Conservation (phyloP, 2,888 invertebrate species). For the Caenorhabditis virilis region DNA sequence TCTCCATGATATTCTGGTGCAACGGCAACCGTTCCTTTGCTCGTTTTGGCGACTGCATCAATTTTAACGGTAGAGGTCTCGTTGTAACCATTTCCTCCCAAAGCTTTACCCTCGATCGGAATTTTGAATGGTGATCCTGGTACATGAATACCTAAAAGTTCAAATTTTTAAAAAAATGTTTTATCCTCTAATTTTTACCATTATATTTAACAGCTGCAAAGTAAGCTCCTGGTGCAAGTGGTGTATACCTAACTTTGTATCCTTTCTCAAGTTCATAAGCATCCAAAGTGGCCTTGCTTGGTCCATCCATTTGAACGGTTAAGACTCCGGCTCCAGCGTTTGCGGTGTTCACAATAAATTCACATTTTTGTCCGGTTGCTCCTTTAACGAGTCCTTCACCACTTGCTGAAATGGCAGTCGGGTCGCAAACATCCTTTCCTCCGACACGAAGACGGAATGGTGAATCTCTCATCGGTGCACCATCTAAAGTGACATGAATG, state of each 20-base stretch:
- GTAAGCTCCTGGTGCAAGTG: conserved; percentile 92
- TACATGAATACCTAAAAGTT: conserved; percentile 77
- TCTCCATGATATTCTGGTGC: conserved; percentile 89
- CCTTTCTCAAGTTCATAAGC: conserved; percentile 96
- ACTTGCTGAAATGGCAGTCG: conserved; percentile 82
- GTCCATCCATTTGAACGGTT: conserved; percentile 93
- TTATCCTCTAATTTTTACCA: conserved; percentile 72
- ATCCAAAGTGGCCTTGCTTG: conserved; percentile 84
- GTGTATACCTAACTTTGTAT: conserved; percentile 95
- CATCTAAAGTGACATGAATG: conserved; percentile 92
- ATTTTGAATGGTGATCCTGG: conserved; percentile 96
- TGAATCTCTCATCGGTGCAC: conserved; percentile 93
- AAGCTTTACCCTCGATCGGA: conserved; percentile 69
- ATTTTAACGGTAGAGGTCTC: conserved; percentile 71
- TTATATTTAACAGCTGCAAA: conserved; percentile 95
- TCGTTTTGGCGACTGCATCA: conserved; percentile 82
- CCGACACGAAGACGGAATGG: conserved; percentile 84
- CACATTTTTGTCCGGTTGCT: conserved; percentile 75
- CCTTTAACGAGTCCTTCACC: conserved; percentile 52
- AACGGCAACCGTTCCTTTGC: conserved; percentile 88
- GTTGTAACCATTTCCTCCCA: conserved; percentile 69
- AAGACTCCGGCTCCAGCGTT: conserved; percentile 93
- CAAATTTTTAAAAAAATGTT: not conserved
- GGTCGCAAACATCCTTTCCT: conserved; percentile 87
- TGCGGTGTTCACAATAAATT: conserved; percentile 93